These are phyloP conservation scores for Microtus oregoni DNA, from an alignment of 2,113 vertebrate genomes.

Conservation along the genomic window DNA sequence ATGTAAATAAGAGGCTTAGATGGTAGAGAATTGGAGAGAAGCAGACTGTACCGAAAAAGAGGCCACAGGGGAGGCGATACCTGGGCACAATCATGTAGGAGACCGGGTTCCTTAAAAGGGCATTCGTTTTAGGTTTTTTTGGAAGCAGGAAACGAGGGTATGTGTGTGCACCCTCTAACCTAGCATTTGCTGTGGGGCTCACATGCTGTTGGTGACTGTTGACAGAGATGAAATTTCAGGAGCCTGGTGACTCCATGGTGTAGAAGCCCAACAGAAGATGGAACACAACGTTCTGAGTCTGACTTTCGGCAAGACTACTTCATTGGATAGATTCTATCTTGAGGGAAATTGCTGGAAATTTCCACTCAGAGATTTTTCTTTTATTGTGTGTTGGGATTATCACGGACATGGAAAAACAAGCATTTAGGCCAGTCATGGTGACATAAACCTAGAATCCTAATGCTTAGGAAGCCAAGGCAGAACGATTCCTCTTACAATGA, in stretches of 20 bases:
- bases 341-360: neutral
- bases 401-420: neutral
- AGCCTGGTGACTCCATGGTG: rapidly evolving
- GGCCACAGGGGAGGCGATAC: rapidly evolving
- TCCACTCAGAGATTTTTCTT: neutral
- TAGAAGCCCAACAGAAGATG: neutral
- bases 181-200: neutral
- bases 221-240: rapidly evolving
- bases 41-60: neutral
- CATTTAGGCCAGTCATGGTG: neutral
- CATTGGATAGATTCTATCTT: neutral
- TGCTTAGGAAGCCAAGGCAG: neutral
- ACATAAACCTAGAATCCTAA: neutral
- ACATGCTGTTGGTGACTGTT: rapidly evolving
- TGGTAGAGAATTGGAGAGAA: neutral
- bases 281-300: neutral
- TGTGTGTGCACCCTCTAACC: rapidly evolving
- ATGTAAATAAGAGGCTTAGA: rapidly evolving
- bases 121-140: neutral
- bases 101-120: neutral
- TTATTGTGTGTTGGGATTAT: neutral
- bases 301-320: neutral
- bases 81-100: rapidly evolving
- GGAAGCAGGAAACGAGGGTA: rapidly evolving
- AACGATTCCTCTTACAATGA: neutral